Base-by-base conservation (phyloP, 2,888 invertebrate species). In the Dicyrtomina minuta region DNA sequence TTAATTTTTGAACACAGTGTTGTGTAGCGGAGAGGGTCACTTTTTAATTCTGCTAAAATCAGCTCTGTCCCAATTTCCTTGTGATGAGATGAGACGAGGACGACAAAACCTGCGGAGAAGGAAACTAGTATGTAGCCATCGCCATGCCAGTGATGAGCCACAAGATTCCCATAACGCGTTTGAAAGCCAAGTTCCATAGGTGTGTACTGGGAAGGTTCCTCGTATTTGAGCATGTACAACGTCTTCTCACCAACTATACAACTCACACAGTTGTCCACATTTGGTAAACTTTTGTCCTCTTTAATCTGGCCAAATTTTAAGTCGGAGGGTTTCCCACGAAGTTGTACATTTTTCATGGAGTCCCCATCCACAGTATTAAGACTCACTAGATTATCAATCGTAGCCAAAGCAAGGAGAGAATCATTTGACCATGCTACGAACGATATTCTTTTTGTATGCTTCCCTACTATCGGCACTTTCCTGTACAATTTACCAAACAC, bases 151-250 rank as follows among this genome's bases (percentile, higher is more conserved):
- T 86, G 86, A 79, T 92, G 91, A 2, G 92, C 88, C 6, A 93
- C 86, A 74, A 99, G 90, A 17, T 89, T 88, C 0, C 99, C 98
- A 81, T 99, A 99, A 77, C 92, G 89, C 79, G 91, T 90, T 82
- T 99, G 98, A 82, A 99, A 99, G 0, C 96, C 96, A 60, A 99
- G 83, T 81, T 99, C 97, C 70, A 96, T 91, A 0, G 98, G 97
- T 80, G 96, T 94, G 77, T 96, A 96, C 0, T 96, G 92, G 80
- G 75, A 71, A 10, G 72, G 72, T 26, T 96, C 96, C 62, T 93
- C 86, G 70, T 98, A 85, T 81, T 96, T 95, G 81, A 93, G 93
- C 2, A 99, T 84, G 80, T 94, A 95, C 56, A 99, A 82, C 0
- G 93, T 95, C 76, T 92, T 88, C 81, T 91, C 93, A 17, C 93